These are phyloP conservation scores for Crocidura indochinensis DNA, from an alignment of 2,797 vertebrate genomes.

Conservation along the genomic window DNA sequence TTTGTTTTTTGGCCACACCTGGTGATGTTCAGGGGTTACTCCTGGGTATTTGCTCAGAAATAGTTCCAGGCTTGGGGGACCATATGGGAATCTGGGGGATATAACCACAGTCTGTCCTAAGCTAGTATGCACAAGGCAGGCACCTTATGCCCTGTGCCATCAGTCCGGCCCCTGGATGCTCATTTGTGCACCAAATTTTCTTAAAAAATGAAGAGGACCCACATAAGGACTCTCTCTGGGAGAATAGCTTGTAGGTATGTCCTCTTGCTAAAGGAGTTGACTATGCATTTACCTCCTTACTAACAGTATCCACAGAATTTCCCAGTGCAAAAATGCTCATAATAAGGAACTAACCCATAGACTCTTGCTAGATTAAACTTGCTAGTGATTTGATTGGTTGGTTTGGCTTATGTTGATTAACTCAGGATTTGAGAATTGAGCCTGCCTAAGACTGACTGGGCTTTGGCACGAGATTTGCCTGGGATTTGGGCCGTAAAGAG, in stretches of 20 bases:
- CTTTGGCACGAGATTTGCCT: not conserved
- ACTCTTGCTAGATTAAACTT: not conserved
- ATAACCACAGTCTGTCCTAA: too few species aligned
- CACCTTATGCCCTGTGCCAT: too few species aligned
- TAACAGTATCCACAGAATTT: not conserved
- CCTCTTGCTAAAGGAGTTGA: not conserved
- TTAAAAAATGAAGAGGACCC: not conserved
- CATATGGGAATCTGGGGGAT: too few species aligned
- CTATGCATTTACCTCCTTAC: not conserved
- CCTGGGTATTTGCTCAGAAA: too few species aligned
- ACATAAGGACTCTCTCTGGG: not conserved
- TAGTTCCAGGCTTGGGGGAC: too few species aligned
- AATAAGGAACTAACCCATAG: not conserved
- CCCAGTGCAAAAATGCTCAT: not conserved
- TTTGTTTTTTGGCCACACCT: too few species aligned
- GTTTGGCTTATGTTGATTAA: not conserved
- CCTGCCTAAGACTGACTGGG: not conserved
- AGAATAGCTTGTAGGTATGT: not conserved
- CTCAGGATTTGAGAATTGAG: not conserved
- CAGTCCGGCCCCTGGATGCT: too few species aligned
- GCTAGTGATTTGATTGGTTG: not conserved
- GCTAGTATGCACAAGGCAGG: too few species aligned
- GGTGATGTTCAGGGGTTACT: too few species aligned
- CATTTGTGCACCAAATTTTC: not conserved
- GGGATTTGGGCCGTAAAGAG: not conserved